Evolutionary conservation across 2,113 vertebrate genomes (phyloP), one percentile per base, ranked within the genome.

Genomic region (Gambusia affinis): DNA sequence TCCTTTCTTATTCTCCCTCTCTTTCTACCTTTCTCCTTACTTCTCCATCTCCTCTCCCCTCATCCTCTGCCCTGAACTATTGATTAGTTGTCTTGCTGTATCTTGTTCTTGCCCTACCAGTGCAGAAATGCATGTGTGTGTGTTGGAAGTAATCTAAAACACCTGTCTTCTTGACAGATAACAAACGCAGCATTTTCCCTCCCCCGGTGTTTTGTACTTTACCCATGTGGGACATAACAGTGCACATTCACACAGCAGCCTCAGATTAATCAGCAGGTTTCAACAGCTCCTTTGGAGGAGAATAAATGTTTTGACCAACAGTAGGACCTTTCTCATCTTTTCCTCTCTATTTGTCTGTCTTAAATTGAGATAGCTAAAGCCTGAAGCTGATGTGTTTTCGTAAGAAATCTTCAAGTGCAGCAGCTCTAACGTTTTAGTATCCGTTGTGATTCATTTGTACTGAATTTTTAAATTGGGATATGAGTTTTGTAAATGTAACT

Each of bases 111-210:
- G 82, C 87, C 84, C 85, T 91, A 83, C 92, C 82, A 81, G 39
- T 73, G 71, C 82, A 80, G 63, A 54, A 64, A 76, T 72, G 66
- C 74, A 65, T 81, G 81, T 81, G 78, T 73, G 77, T 75, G 75
- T 83, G 75, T 80, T 85, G 85, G 85, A 83, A 87, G 90, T 90
- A 91, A 89, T 91, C 89, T 91, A 76, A 89, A 92, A 90, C 92
- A 91, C 88, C 91, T 90, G 92, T 92, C 89, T 92, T 83, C 60
- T 75, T 93, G 94, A 94, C 93, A 91, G 91, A 93, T 94, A 92
- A 93, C 92, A 94, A 93, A 91, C 78, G 27, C 86, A 90, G 91
- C 90, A 80, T 92, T 94, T 93, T 91, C 85, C 89, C 89, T 88
- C 87, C 89, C 79, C 87, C 57, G 28, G 83, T 91, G 93, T 92